Conservation (phyloP, 1,140 invertebrate genomes). For the Meloidogyne chitwoodi region DNA sequence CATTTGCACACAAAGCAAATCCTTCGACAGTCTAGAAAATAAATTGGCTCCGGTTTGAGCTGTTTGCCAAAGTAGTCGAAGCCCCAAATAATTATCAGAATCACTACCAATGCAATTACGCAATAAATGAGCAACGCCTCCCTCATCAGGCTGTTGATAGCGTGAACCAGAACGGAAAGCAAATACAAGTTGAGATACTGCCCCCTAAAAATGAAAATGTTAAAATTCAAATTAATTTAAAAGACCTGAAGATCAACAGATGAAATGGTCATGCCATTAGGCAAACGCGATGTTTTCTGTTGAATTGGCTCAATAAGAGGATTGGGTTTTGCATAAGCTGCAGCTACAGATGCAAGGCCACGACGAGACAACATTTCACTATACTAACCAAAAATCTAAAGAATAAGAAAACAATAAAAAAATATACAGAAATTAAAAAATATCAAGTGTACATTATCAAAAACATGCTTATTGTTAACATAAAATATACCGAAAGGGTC, state of each 20-base stretch:
- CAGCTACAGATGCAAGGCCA: background rate
- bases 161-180: slow-evolving; percentile 57
- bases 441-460: no score
- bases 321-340: background rate
- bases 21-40: slow-evolving; percentile 37
- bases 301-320: slow-evolving; percentile 33
- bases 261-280: slow-evolving; percentile 49
- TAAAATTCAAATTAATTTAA: background rate
- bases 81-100: slow-evolving; percentile 47
- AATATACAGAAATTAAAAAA: no score
- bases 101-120: slow-evolving; percentile 53
- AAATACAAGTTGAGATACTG: slow-evolving; percentile 49
- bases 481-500: no score
- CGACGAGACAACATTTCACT: background rate
- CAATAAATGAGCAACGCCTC: slow-evolving; percentile 48
- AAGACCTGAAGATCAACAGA: slow-evolving; percentile 40
- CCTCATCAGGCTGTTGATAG: slow-evolving; percentile 52
- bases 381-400: background rate
- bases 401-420: background rate
- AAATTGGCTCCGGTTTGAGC: slow-evolving; percentile 39
- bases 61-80: slow-evolving; percentile 54
- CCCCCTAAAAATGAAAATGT: slow-evolving; percentile 22
- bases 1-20: slow-evolving; percentile 45
- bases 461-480: no score
- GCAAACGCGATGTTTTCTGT: slow-evolving; percentile 45